phyloP scores from a whole-genome alignment of 2,113 vertebrate species.

The Corythoichthys haematopterus region DNA sequence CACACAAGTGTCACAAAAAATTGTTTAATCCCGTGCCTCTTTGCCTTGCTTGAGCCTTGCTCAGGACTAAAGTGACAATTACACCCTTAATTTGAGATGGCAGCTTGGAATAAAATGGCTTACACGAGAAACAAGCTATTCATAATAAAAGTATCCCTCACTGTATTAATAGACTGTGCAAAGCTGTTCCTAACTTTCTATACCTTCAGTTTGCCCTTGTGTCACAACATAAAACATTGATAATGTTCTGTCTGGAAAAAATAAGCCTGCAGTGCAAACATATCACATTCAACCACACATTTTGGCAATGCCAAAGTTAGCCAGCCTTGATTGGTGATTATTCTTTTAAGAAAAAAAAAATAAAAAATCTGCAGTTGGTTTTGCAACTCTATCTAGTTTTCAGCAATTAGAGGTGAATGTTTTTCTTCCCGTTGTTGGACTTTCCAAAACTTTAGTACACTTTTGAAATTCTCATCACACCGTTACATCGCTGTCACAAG shows the following conservation, averaged over 20 bases:
- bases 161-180: conserved; percentile 12
- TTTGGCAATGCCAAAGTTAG: background rate
- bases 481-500: background rate
- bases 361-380: background rate
- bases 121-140: conserved; percentile 4
- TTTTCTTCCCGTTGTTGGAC: background rate
- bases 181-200: conserved; percentile 13
- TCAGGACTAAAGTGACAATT: conserved; percentile 62
- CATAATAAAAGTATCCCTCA: conserved; percentile 5
- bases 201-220: conserved; percentile 8
- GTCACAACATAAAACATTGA: background rate
- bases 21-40: conserved; percentile 62
- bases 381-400: background rate
- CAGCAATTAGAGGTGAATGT: background rate
- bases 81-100: conserved; percentile 65
- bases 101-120: background rate
- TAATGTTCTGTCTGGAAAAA: conserved; percentile 2
- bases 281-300: background rate
- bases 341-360: background rate
- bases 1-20: conserved; percentile 42
- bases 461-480: background rate
- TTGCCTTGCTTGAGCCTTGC: conserved; percentile 56
- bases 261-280: background rate
- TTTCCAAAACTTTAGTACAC: background rate
- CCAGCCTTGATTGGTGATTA: background rate